Evolutionary conservation across 2,888 invertebrate species (phyloP).

Genomic region (Creontiades dilutus): DNA sequence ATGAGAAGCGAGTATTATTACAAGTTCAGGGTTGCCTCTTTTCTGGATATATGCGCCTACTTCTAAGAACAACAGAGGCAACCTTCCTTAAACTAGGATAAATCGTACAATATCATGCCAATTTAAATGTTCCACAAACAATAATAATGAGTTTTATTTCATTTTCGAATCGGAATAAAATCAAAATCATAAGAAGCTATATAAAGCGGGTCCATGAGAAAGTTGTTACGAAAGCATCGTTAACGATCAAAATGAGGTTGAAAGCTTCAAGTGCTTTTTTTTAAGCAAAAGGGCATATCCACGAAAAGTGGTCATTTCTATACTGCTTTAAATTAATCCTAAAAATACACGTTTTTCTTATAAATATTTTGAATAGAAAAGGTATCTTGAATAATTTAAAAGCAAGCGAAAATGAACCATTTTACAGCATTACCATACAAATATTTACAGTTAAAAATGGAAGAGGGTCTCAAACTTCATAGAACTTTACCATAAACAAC

Average conservation of each 20-base stretch:
- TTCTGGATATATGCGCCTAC: background rate
- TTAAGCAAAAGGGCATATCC: background rate
- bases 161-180: background rate
- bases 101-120: background rate
- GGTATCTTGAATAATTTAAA: background rate
- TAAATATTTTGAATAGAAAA: background rate
- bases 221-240: background rate
- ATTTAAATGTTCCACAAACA: background rate
- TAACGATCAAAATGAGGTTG: background rate
- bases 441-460: background rate
- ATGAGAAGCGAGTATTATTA: background rate
- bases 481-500: background rate
- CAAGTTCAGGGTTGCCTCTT: background rate
- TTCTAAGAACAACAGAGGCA: background rate
- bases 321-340: background rate
- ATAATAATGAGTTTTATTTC: background rate
- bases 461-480: too few species aligned
- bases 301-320: conserved; percentile 2
- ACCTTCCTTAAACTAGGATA: background rate
- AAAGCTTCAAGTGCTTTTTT: background rate
- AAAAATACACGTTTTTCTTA: background rate
- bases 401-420: too few species aligned
- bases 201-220: conserved; percentile 3
- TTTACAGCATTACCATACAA: too few species aligned
- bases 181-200: background rate